These are phyloP conservation scores for Zaprionus camerounensis DNA, from an alignment of 1,140 invertebrate genomes.

Conservation along the genomic window DNA sequence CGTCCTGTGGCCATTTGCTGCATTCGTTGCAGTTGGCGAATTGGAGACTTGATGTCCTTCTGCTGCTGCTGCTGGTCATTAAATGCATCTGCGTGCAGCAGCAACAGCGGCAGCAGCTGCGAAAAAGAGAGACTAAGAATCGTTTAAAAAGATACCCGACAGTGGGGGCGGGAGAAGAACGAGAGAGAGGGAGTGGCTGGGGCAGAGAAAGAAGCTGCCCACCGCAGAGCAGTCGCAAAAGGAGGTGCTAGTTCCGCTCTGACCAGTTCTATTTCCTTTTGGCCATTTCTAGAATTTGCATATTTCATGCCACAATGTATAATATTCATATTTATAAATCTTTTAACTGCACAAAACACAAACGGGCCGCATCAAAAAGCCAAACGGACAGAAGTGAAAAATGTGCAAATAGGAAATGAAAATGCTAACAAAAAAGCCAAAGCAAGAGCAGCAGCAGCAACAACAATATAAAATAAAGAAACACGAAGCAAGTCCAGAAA, in stretches of 20 bases:
- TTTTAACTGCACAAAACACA: conserved; percentile 79
- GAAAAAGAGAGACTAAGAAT: conserved; percentile 44
- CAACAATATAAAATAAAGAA: conserved; percentile 29
- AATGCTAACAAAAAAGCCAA: conserved; percentile 52
- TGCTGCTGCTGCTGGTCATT: conserved; percentile 52
- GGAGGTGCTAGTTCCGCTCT: conserved; percentile 54
- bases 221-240: conserved; percentile 4
- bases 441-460: conserved; percentile 34
- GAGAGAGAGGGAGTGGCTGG: background rate
- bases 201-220: background rate
- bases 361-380: conserved; percentile 76
- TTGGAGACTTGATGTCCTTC: conserved; percentile 38
- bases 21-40: conserved; percentile 64
- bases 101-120: conserved; percentile 12
- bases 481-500: background rate
- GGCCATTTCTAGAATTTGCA: conserved; percentile 78
- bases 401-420: conserved; percentile 80
- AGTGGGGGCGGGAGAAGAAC: background rate
- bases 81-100: conserved; percentile 66
- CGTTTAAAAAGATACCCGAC: conserved; percentile 37
- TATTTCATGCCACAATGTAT: conserved; percentile 82
- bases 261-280: conserved; percentile 80
- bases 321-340: conserved; percentile 83
- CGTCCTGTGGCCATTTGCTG: conserved; percentile 40
- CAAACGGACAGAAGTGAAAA: conserved; percentile 69